A percentile compares a stretch with the other conserved stretches of the same genome.
phyloP scores from a whole-genome alignment of 2,888 invertebrate species.

The Agriopis aurantiaria region DNA sequence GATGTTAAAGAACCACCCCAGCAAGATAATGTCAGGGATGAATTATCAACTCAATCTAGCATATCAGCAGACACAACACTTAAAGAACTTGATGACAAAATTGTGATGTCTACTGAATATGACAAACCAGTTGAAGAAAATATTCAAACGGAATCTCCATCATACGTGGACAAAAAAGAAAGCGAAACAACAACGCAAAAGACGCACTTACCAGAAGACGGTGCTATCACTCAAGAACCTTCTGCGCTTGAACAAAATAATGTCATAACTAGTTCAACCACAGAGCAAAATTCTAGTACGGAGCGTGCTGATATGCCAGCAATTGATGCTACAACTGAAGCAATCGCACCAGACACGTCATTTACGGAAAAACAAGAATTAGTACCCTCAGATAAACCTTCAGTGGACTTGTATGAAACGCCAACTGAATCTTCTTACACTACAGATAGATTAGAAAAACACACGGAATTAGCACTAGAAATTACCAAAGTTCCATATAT shows the following conservation, averaged over 20 bases:
- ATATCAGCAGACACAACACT: constrained; percentile 20
- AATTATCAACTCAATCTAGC: constrained; percentile 23
- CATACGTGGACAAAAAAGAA: constrained; percentile 1
- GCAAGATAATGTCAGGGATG: constrained; percentile 5
- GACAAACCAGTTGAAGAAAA: constrained; percentile 22
- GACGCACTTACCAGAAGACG: constrained; percentile 3
- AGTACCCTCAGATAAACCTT: constrained; percentile 14
- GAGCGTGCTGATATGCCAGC: neutral
- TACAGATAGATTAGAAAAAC: constrained; percentile 16
- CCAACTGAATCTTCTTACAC: constrained; percentile 27
- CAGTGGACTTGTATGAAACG: constrained; percentile 10
- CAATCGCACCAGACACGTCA: constrained; percentile 10
- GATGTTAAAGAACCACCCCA: constrained; percentile 7
- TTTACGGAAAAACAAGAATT: constrained; percentile 23
- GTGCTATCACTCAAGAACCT: constrained; percentile 8
- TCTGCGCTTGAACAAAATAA: constrained; percentile 14
- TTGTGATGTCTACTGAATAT: constrained; percentile 24
- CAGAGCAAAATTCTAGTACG: constrained; percentile 10
- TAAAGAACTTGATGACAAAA: constrained; percentile 17
- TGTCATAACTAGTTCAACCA: constrained; percentile 21
- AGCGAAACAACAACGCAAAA: constrained; percentile 12
- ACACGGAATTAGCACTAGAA: constrained; percentile 26
- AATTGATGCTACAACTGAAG: constrained; percentile 21
- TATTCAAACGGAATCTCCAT: constrained; percentile 9
- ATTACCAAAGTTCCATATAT: constrained; percentile 19